A percentile compares a stretch with the other conserved stretches of the same genome.
These are phyloP conservation scores for Enteromius afrohamiltoni DNA, from an alignment of 2,797 vertebrate genomes.

Conservation along the genomic window DNA sequence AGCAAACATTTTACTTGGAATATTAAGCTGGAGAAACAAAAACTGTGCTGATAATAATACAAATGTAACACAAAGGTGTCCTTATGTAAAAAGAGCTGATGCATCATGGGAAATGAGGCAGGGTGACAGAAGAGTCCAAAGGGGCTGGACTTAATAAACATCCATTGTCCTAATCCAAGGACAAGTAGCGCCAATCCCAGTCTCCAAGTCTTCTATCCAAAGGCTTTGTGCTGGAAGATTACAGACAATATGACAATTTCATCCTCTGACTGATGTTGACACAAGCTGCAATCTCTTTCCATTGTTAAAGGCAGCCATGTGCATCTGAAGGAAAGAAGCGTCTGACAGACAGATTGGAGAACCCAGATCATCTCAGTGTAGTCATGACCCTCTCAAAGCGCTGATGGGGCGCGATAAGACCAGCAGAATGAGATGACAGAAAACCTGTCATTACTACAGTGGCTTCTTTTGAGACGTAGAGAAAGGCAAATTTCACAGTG, in stretches of 20 bases:
- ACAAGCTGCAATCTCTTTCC: constrained; percentile 57
- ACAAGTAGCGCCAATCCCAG: constrained; percentile 26
- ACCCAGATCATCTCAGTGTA: constrained; percentile 64
- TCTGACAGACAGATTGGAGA: constrained; percentile 66
- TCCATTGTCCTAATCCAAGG: constrained; percentile 60
- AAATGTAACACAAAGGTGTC: constrained; percentile 55
- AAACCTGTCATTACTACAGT: constrained; percentile 35
- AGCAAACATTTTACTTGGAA: constrained; percentile 54
- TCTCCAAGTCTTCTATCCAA: constrained; percentile 34
- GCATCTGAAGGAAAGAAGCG: constrained; percentile 64
- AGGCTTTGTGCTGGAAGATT: constrained; percentile 59
- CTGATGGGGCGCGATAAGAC: constrained; percentile 56
- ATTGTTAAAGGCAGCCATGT: constrained; percentile 60
- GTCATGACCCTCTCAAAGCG: constrained; percentile 52
- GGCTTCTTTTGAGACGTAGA: constrained; percentile 25
- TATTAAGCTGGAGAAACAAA: constrained; percentile 33
- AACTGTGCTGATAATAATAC: constrained; percentile 48
- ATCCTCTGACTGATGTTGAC: constrained; percentile 69
- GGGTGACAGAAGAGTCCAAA: constrained; percentile 32
- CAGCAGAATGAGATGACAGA: constrained; percentile 40
- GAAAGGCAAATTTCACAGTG: constrained; percentile 31
- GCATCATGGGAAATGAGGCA: constrained; percentile 23
- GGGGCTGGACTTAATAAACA: constrained; percentile 50
- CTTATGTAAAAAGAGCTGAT: constrained; percentile 49
- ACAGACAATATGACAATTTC: constrained; percentile 63